A percentile compares a stretch with the other conserved stretches of the same genome.
Evolutionary conservation across 2,888 invertebrate genomes (phyloP).

Genomic region (Plagiodera versicolora): DNA sequence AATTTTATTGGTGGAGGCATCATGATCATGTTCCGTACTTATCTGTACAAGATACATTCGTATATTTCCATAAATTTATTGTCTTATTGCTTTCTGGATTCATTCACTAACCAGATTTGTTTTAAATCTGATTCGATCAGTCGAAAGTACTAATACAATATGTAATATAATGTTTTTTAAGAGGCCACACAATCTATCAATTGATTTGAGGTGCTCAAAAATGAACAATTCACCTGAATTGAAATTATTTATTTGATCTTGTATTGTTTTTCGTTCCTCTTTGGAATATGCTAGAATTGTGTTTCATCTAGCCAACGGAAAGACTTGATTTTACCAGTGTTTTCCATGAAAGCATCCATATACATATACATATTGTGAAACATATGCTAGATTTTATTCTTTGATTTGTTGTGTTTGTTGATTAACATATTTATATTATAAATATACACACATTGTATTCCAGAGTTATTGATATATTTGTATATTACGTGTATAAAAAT

Average conservation of each 20-base stretch:
- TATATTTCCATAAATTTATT: not conserved
- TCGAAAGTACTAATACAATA: constrained; percentile 4
- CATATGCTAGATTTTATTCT: constrained; percentile 21
- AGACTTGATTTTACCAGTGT: constrained; percentile 40
- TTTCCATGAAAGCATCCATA: constrained; percentile 45
- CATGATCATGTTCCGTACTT: constrained; percentile 45
- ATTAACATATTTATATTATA: constrained; percentile 22
- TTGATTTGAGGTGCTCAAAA: not conserved
- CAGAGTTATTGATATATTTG: constrained; percentile 36
- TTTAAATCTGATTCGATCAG: too few relatives aligned
- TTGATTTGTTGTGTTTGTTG: constrained; percentile 22
- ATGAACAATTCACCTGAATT: not conserved
- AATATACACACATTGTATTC: constrained; percentile 1
- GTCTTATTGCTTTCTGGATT: constrained; percentile 6
- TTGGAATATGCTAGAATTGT: constrained; percentile 37
- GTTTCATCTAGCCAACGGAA: constrained; percentile 33
- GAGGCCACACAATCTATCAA: constrained; percentile 8
- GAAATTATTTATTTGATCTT: constrained; percentile 7
- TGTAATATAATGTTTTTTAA: not conserved
- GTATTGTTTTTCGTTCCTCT: constrained; percentile 33
- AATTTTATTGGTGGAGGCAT: constrained; percentile 52
- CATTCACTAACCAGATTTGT: not conserved
- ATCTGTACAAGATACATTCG: constrained; percentile 36
- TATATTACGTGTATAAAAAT: constrained; percentile 41
- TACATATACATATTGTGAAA: constrained; percentile 29